Evolutionary conservation across 2,888 invertebrate genomes (phyloP), one percentile per base, ranked within the genome.

Genomic region (Chrysomela aeneicollis): DNA sequence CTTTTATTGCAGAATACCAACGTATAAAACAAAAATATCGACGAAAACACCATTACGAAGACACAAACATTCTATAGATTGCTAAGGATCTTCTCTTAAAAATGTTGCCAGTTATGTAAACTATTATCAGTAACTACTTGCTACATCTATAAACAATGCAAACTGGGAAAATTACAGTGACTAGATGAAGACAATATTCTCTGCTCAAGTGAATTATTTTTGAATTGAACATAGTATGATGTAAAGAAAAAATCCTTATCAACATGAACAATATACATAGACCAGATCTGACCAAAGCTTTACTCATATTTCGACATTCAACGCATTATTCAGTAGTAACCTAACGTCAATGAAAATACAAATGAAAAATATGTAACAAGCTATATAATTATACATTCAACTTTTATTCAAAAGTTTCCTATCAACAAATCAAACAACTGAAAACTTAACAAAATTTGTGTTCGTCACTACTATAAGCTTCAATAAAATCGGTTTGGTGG

Each of bases 221-320:
- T n/a, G n/a, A n/a, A n/a, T n/a, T n/a, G n/a, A n/a, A n/a, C n/a
- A n/a, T n/a, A 26, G 26, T 5, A 5, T 26, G 26, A 10, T 35
- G 10, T 35, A 9, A 10, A 35, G 32, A 35, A 10, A 35, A 35
- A 15, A 15, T 15, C 42, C 42, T 42, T 42, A 42, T 42, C 42
- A 42, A 10, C 2, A 35, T 10, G 10, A 35, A 35, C 26, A 5
- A 35, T 42, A 42, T 15, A 42, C 42, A 15, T 42, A 42, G 42
- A 15, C 42, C 42, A 42, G 42, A 42, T 42, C 15, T 42, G n/a
- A 42, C 42, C 42, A 42, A 42, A 42, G 42, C 42, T 42, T 42
- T 6, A 42, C 15, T 9, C 32, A 35, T 35, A 10, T 35, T 5
- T 35, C 10, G 32, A 35, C 32, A 35, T 35, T 35, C 32, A 35